Evolutionary conservation across 2,888 invertebrate species (phyloP), one percentile per base, ranked within the genome.

Genomic region (Muscina levida): DNA sequence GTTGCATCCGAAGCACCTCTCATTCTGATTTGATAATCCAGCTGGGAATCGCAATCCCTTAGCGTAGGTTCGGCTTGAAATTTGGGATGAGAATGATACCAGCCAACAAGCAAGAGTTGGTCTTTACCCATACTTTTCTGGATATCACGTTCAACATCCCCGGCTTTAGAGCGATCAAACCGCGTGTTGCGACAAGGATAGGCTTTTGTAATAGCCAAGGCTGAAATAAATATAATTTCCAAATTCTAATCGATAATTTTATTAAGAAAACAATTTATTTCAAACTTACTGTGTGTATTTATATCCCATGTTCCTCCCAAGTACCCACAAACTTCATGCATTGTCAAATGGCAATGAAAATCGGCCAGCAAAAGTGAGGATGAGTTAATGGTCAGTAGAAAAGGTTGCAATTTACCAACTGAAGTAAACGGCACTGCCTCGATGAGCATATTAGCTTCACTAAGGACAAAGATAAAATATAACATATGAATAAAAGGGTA

Each of bases 61-160:
- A 94, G 92, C 86, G 95, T 97, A 81, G 97, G 98, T 85, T 97
- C 95, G 0, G 97, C 95, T 72, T 96, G 95, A 83, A 95, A 95
- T 71, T 94, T 93, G 0, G 97, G 97, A 91, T 98, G 98, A 10
- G 97, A 97, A 91, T 98, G 98, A 91, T 98, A 98, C 98, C 98
- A 98, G 6, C 98, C 98, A 2, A 98, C 95, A 8, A 98, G 91
- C 3, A 94, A 93, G 46, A 97, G 92, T 72, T 96, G 95, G 85
- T 95, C 93, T 86, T 94, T 94, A 87, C 97, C 95, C 91, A 98
- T 96, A 74, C 94, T 93, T 88, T 95, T 94, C 78, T 95, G 95
- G 85, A 98, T 97, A 91, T 96, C 95, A 5, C 93, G 91, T 89
- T 97, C 97, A 0, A 96, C 94, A 77, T 95, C 92, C 3, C 94